These are phyloP conservation scores for Standfussiana lucernea DNA, from an alignment of 2,888 invertebrate species.

Conservation along the genomic window DNA sequence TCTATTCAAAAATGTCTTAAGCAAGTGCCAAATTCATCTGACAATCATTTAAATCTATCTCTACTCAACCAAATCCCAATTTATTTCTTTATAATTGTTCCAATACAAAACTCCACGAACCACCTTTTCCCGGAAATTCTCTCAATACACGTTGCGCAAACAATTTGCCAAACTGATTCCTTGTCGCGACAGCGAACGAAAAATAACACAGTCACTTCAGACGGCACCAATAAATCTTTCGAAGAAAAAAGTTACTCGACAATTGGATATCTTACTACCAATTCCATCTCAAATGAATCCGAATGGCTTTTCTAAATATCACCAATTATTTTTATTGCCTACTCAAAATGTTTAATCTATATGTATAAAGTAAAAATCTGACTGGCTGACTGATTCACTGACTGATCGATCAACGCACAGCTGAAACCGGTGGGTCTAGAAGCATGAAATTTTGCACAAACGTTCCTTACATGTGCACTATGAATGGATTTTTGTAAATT, in stretches of 20 bases:
- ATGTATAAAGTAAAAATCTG: too few relatives aligned
- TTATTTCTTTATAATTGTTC: neutral
- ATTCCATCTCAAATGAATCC: conserved; percentile 45
- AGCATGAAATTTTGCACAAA: too few relatives aligned
- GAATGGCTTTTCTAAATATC: conserved; percentile 57
- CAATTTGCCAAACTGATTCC: conserved; percentile 50
- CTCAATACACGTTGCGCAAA: conserved; percentile 35
- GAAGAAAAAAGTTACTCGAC: conserved; percentile 35
- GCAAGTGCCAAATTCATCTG: neutral
- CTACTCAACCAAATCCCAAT: neutral
- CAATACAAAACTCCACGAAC: neutral
- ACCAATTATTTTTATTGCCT: conserved; percentile 64
- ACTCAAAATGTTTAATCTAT: conserved; percentile 67
- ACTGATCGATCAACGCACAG: too few relatives aligned
- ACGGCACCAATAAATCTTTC: conserved; percentile 38
- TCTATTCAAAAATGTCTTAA: too few relatives aligned
- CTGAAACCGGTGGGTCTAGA: too few relatives aligned
- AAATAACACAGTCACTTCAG: conserved; percentile 36
- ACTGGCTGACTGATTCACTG: too few relatives aligned
- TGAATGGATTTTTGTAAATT: too few relatives aligned
- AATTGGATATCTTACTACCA: conserved; percentile 28
- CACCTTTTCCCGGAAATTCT: conserved; percentile 9
- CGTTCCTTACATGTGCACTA: too few relatives aligned
- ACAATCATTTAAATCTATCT: neutral
- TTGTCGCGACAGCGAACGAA: conserved; percentile 25